Evolutionary conservation across 2,797 vertebrate genomes (phyloP).

Genomic region (Cyclopterus lumpus): DNA sequence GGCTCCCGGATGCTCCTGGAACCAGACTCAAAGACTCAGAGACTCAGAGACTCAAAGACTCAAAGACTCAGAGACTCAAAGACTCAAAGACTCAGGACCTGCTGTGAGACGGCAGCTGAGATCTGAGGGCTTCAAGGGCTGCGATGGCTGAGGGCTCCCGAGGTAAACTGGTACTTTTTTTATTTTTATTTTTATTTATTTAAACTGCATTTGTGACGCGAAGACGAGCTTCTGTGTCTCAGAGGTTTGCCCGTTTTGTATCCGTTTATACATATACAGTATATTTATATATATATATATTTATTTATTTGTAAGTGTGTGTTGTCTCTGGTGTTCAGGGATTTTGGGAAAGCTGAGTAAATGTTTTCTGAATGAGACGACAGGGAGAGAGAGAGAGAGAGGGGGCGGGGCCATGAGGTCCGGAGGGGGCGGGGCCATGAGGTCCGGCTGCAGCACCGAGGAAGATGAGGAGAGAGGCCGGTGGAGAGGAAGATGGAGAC

Average conservation of each 20-base stretch:
- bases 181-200: slow-evolving; percentile 23
- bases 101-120: slow-evolving; percentile 60
- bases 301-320: slow-evolving; percentile 31
- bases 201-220: slow-evolving; percentile 73
- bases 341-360: slow-evolving; percentile 53
- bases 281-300: slow-evolving; percentile 49
- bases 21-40: neutral
- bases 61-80: no score
- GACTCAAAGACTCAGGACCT: slow-evolving; percentile 56
- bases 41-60: no score
- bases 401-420: neutral
- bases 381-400: slow-evolving; percentile 39
- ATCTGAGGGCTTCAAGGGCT: slow-evolving; percentile 60
- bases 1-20: slow-evolving; percentile 64
- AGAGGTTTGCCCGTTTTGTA: slow-evolving; percentile 73
- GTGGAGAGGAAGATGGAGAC: slow-evolving; percentile 25
- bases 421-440: slow-evolving; percentile 14
- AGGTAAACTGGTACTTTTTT: slow-evolving; percentile 76
- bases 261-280: slow-evolving; percentile 68
- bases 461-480: slow-evolving; percentile 32
- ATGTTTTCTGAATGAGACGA: slow-evolving; percentile 69
- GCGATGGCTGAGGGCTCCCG: slow-evolving; percentile 81
- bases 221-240: slow-evolving; percentile 57
- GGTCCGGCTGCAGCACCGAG: slow-evolving; percentile 30
- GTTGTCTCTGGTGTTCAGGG: slow-evolving; percentile 81